phyloP scores from a whole-genome alignment of 2,888 invertebrate species.

The Hirudinaria manillensis region DNA sequence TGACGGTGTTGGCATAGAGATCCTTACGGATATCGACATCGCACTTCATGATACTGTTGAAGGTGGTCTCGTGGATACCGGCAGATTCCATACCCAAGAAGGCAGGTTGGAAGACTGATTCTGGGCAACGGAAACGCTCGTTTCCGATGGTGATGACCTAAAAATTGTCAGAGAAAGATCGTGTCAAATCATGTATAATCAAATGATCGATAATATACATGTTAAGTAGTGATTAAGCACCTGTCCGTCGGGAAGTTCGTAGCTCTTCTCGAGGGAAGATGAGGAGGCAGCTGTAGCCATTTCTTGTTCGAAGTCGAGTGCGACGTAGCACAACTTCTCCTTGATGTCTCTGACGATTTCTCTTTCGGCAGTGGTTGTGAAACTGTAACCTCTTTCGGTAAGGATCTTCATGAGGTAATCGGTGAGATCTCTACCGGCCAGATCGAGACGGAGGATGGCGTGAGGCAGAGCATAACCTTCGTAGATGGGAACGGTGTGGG shows the following conservation, averaged over 20 bases:
- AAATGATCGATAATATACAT: slow-evolving; percentile 35
- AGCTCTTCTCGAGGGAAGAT: slow-evolving; percentile 83
- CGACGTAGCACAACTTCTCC: slow-evolving; percentile 63
- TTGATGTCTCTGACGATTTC: slow-evolving; percentile 73
- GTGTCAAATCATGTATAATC: background rate
- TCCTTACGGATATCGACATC: slow-evolving; percentile 53
- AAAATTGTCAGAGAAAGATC: background rate
- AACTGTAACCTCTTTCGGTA: slow-evolving; percentile 56
- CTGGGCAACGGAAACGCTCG: slow-evolving; percentile 49
- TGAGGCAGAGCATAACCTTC: slow-evolving; percentile 88
- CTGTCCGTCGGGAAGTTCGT: slow-evolving; percentile 54
- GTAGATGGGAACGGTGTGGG: slow-evolving; percentile 91
- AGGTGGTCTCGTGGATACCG: slow-evolving; percentile 45
- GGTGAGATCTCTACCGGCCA: slow-evolving; percentile 90
- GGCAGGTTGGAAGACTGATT: slow-evolving; percentile 51
- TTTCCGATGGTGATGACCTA: slow-evolving; percentile 49
- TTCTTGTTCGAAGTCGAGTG: slow-evolving; percentile 84
- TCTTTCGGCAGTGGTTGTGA: slow-evolving; percentile 56
- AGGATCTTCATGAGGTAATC: slow-evolving; percentile 88
- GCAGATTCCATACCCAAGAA: slow-evolving; percentile 48
- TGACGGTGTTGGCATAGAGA: slow-evolving; percentile 63
- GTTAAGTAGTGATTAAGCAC: background rate
- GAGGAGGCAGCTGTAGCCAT: slow-evolving; percentile 87
- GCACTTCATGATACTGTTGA: slow-evolving; percentile 52
- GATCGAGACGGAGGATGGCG: slow-evolving; percentile 90